Conservation (phyloP, 2,888 invertebrate genomes). For the Leucophora obtusa region DNA sequence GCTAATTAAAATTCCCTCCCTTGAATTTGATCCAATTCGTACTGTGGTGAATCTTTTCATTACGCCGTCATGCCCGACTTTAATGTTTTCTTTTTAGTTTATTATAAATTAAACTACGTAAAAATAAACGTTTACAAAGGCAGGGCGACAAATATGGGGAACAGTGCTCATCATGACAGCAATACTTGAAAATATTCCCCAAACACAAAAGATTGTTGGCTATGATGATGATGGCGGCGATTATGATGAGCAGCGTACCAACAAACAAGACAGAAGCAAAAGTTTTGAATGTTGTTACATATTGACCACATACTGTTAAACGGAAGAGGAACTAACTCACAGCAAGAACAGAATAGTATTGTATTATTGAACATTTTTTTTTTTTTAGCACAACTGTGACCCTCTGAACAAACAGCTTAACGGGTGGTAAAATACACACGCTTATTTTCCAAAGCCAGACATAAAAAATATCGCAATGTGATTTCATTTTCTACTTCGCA, state of each 20-base stretch:
- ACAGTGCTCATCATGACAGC: neutral
- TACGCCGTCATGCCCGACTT: too few relatives aligned
- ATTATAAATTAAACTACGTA: too few relatives aligned
- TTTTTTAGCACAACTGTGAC: slow-evolving; percentile 51
- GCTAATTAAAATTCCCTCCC: too few relatives aligned
- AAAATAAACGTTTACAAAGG: neutral
- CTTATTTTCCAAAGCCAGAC: slow-evolving; percentile 33
- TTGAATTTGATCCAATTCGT: too few relatives aligned
- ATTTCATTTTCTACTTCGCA: neutral
- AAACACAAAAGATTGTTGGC: neutral
- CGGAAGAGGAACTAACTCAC: slow-evolving; percentile 42
- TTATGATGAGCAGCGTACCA: slow-evolving; percentile 3
- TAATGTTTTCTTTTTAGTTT: too few relatives aligned
- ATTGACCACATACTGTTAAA: slow-evolving; percentile 52
- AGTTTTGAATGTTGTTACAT: slow-evolving; percentile 36
- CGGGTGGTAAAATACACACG: slow-evolving; percentile 56
- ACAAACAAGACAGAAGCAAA: slow-evolving; percentile 25
- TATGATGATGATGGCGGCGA: neutral
- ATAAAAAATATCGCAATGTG: slow-evolving; percentile 3
- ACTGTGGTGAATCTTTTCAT: too few relatives aligned
- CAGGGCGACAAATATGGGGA: neutral
- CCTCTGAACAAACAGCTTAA: slow-evolving; percentile 57
- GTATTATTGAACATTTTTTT: slow-evolving; percentile 23
- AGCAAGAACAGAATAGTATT: slow-evolving; percentile 28
- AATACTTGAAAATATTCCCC: neutral